phyloP scores from a whole-genome alignment of 2,113 vertebrate genomes.

The Hippocampus guttulatus region DNA sequence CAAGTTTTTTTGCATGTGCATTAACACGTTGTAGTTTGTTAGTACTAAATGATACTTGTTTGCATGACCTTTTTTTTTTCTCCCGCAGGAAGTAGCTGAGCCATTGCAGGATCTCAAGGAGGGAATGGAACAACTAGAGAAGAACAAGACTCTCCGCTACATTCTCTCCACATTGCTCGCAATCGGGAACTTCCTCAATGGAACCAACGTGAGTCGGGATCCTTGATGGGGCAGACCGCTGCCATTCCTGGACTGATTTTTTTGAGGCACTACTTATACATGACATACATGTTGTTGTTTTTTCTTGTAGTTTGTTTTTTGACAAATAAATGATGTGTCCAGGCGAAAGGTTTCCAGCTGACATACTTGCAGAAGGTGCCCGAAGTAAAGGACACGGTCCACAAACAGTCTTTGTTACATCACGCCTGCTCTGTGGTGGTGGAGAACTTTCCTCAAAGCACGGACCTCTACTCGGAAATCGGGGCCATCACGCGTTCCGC shows the following conservation, averaged over 20 bases:
- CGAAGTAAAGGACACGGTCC: conserved; percentile 96
- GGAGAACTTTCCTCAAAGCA: conserved; percentile 91
- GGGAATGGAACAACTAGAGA: conserved; percentile 97
- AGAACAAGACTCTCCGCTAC: conserved; percentile 90
- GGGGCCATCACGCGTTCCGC: conserved; percentile 92
- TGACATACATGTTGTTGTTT: too few relatives aligned
- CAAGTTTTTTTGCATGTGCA: too few relatives aligned
- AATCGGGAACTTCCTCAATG: conserved; percentile 95
- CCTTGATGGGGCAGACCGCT: neutral
- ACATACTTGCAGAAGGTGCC: conserved; percentile 97
- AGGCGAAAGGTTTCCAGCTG: conserved; percentile 98
- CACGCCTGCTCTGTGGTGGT: conserved; percentile 88
- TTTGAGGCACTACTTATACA: too few relatives aligned
- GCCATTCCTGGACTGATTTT: neutral
- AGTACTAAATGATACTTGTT: conserved; percentile 15
- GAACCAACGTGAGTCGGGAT: conserved; percentile 82
- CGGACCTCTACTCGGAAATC: conserved; percentile 94
- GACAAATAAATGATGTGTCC: conserved; percentile 13
- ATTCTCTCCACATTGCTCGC: conserved; percentile 90
- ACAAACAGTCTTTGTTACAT: conserved; percentile 94
- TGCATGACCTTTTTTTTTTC: conserved; percentile 20
- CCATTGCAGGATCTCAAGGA: conserved; percentile 96
- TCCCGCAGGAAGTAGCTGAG: conserved; percentile 89
- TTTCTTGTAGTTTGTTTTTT: neutral
- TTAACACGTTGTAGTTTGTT: neutral